These are phyloP conservation scores for Parnassius glacialis DNA, from an alignment of 2,888 invertebrate species.

Conservation along the genomic window DNA sequence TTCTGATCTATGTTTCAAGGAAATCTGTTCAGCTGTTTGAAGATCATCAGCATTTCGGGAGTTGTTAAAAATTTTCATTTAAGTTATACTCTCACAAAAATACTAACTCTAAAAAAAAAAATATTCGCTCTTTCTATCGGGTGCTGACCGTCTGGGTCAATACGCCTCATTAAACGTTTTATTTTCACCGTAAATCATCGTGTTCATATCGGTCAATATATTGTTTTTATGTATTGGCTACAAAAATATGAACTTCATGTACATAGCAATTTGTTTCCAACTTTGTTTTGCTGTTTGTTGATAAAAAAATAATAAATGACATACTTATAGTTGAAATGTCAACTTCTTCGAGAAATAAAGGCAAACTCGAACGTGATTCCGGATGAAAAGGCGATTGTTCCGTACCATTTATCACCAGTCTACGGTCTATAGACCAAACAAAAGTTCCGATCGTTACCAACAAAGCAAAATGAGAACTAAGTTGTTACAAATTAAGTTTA, in stretches of 20 bases:
- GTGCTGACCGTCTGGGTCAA: not conserved
- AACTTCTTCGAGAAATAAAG: conserved; percentile 43
- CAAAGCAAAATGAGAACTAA: conserved; percentile 14
- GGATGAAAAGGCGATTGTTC: conserved; percentile 56
- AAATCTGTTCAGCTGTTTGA: too few species aligned
- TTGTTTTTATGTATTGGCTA: conserved; percentile 1
- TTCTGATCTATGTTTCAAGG: too few species aligned
- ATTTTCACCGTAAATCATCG: conserved; percentile 11
- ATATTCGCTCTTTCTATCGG: not conserved
- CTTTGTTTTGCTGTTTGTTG: conserved; percentile 2
- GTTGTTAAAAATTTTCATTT: too few species aligned
- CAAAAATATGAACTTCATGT: not conserved
- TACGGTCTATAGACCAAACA: conserved; percentile 36
- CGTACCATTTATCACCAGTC: conserved; percentile 50
- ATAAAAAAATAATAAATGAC: conserved; percentile 7
- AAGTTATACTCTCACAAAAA: not conserved
- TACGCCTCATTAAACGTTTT: conserved; percentile 12
- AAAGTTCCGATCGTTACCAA: conserved; percentile 5
- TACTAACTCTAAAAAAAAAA: not conserved
- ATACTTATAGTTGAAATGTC: conserved; percentile 24
- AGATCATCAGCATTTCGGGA: too few species aligned
- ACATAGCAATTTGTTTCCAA: conserved; percentile 1
- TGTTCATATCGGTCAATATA: not conserved
- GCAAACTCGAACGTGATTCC: conserved; percentile 50
- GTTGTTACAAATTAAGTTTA: conserved; percentile 12